Conservation (phyloP, 2,888 invertebrate genomes). For the Volucella inflata region DNA sequence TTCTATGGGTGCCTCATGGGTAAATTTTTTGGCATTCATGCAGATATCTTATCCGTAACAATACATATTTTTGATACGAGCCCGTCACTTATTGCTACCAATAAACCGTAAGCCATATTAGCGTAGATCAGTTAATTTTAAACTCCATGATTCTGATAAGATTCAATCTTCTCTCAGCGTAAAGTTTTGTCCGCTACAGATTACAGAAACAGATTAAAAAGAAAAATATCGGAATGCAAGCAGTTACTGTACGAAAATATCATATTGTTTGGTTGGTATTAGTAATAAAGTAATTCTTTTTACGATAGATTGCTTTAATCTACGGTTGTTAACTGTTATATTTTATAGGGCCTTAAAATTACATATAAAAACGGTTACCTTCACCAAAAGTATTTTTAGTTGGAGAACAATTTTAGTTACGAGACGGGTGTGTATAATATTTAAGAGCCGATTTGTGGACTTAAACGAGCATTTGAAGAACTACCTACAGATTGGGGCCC, state of each 20-base stretch:
- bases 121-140: not conserved
- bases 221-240: not conserved
- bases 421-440: constrained; percentile 18
- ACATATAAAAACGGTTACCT: constrained; percentile 20
- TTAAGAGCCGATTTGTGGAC: not conserved
- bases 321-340: not conserved
- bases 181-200: not conserved
- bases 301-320: constrained; percentile 31
- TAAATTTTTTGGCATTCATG: too few species aligned
- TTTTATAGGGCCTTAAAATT: not conserved
- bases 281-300: constrained; percentile 29
- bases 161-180: not conserved
- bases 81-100: not conserved
- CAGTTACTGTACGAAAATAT: constrained; percentile 9
- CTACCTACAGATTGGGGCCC: not conserved
- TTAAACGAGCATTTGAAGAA: not conserved
- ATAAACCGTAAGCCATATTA: constrained; percentile 2
- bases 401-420: constrained; percentile 10
- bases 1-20: too few species aligned
- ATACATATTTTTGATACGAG: not conserved
- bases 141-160: not conserved
- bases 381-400: constrained; percentile 28
- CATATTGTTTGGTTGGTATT: not conserved
- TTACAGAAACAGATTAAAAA: not conserved
- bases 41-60: too few species aligned